Evolutionary conservation across 64 coral and sea anemone genomes (phyloP).

Genomic region (Exaiptasia diaphana): DNA sequence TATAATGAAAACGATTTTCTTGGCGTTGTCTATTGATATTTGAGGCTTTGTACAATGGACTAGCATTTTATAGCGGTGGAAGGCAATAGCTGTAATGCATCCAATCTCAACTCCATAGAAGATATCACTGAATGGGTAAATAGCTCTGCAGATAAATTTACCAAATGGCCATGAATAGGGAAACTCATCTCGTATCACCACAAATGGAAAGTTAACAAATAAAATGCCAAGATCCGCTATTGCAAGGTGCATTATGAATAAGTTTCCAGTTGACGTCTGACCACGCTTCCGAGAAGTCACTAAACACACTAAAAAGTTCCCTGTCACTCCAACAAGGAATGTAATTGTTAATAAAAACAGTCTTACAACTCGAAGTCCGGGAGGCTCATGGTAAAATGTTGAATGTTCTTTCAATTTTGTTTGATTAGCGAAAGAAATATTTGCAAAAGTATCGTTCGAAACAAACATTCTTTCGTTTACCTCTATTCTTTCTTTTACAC

Average conservation of each 20-base stretch:
- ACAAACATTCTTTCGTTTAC: too few relatives aligned
- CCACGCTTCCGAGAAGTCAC: constrained; percentile 53
- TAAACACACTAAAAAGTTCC: constrained; percentile 67
- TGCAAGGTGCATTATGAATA: constrained; percentile 61
- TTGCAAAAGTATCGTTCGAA: too few relatives aligned
- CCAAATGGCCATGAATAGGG: constrained; percentile 77
- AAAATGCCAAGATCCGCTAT: constrained; percentile 63
- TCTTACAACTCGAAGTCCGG: constrained; percentile 5
- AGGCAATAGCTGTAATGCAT: constrained; percentile 68
- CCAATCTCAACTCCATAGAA: constrained; percentile 53
- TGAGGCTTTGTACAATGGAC: constrained; percentile 58
- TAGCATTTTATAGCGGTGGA: constrained; percentile 76
- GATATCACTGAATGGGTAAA: constrained; percentile 51
- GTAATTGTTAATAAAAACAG: constrained; percentile 38
- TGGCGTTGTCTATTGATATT: constrained; percentile 38
- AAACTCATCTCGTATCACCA: constrained; percentile 36
- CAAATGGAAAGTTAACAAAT: constrained; percentile 34
- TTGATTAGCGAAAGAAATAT: neutral
- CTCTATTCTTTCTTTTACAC: too few relatives aligned
- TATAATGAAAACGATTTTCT: constrained; percentile 58
- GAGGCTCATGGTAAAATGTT: constrained; percentile 42
- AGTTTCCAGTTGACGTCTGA: constrained; percentile 42
- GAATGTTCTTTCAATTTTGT: neutral
- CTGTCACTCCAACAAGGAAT: constrained; percentile 33
- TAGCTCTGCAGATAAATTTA: constrained; percentile 32